phyloP scores from a whole-genome alignment of 92 coral and sea anemone genomes.

The Paragorgia papillata region DNA sequence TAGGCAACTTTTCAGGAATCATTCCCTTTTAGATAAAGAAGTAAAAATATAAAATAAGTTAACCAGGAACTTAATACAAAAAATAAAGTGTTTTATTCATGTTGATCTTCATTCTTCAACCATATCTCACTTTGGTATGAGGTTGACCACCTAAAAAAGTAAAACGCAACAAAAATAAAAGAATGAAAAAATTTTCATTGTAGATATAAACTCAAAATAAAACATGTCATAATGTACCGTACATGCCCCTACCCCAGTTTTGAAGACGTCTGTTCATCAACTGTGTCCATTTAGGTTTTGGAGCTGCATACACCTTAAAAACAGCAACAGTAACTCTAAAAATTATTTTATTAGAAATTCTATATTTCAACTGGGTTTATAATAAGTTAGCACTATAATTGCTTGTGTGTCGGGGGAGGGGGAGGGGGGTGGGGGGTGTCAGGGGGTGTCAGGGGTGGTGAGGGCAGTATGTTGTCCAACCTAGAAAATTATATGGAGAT shows the following conservation, averaged over 20 bases:
- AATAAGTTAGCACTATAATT: background rate
- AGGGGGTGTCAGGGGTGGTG: no score
- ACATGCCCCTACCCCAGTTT: slow-evolving; percentile 79
- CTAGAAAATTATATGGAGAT: no score
- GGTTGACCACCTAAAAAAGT: slow-evolving; percentile 86
- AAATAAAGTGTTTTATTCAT: no score
- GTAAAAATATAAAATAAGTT: background rate
- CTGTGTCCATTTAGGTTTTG: slow-evolving; percentile 94
- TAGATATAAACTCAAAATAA: background rate
- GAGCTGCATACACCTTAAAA: slow-evolving; percentile 78
- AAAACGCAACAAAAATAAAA: background rate
- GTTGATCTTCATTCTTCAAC: no score
- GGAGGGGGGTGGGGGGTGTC: no score
- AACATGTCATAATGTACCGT: background rate
- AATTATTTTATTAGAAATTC: no score
- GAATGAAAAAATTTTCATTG: background rate
- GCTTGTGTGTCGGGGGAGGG: no score
- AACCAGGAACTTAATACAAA: background rate
- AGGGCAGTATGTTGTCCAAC: no score
- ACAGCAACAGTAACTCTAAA: no score
- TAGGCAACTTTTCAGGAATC: slow-evolving; percentile 78
- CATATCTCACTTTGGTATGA: slow-evolving; percentile 79
- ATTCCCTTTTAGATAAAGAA: slow-evolving; percentile 62
- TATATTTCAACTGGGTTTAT: no score
- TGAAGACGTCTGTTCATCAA: slow-evolving; percentile 90